Conservation (phyloP, 2,888 invertebrate genomes). For the Harpalus rubripes region DNA sequence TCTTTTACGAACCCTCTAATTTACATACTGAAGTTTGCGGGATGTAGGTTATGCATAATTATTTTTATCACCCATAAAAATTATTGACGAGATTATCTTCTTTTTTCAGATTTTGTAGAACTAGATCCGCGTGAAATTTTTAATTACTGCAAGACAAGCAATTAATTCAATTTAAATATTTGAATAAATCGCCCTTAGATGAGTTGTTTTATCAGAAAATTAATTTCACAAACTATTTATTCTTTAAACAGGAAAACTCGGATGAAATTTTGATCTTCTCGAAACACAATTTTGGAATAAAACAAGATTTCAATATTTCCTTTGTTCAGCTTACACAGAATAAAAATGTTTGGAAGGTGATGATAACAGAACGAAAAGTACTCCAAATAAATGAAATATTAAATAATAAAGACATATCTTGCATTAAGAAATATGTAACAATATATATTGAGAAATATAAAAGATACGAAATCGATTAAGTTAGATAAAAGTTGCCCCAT, state of each 20-base stretch:
- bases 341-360: constrained; percentile 5
- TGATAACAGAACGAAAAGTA: background rate
- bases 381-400: constrained; percentile 23
- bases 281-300: background rate
- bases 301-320: constrained; percentile 12
- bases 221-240: constrained; percentile 3
- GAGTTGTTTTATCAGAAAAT: background rate
- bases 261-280: background rate
- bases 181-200: background rate
- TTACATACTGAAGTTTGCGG: constrained; percentile 7
- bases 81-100: constrained; percentile 28
- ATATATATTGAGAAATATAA: too few relatives aligned
- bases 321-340: background rate
- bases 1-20: constrained; percentile 14
- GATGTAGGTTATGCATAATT: background rate
- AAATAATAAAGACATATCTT: background rate
- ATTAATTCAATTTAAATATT: constrained; percentile 26
- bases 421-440: background rate
- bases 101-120: background rate
- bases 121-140: constrained; percentile 4
- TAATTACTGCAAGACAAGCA: constrained; percentile 3
- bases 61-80: constrained; percentile 20
- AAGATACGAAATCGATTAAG: too few relatives aligned
- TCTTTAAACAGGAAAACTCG: background rate
- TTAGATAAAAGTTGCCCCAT: too few relatives aligned